Percentiles rank a stretch among this genome's conserved stretches.
These are phyloP conservation scores for Dendroctonus valens DNA, from an alignment of 1,140 invertebrate species.

Conservation along the genomic window DNA sequence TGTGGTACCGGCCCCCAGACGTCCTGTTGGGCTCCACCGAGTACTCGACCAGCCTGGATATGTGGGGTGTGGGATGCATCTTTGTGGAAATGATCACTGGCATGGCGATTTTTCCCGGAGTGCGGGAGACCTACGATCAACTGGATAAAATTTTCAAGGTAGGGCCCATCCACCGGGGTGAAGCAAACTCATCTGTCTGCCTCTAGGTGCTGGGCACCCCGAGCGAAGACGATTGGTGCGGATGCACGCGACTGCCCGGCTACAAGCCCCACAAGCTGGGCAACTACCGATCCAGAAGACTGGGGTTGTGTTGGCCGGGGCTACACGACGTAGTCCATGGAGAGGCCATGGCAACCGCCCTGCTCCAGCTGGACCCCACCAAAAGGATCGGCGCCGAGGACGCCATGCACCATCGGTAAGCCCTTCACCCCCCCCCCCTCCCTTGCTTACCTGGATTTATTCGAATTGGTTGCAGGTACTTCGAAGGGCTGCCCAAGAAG, in stretches of 20 bases:
- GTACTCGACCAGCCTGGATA: slow-evolving; percentile 91
- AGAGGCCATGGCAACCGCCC: slow-evolving; percentile 79
- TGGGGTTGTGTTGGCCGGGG: slow-evolving; percentile 84
- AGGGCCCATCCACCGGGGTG: slow-evolving; percentile 27
- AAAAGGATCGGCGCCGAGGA: slow-evolving; percentile 82
- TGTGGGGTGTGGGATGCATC: slow-evolving; percentile 99
- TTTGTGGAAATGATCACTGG: slow-evolving; percentile 97
- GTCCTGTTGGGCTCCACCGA: slow-evolving; percentile 95
- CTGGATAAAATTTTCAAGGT: slow-evolving; percentile 96
- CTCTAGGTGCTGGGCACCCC: slow-evolving; percentile 83
- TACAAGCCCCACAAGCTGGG: slow-evolving; percentile 80
- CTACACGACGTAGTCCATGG: slow-evolving; percentile 84
- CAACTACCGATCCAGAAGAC: slow-evolving; percentile 72
- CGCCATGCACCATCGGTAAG: slow-evolving; percentile 75
- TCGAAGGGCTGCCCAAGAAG: slow-evolving; percentile 82
- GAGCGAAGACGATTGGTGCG: slow-evolving; percentile 86
- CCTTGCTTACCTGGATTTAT: not conserved
- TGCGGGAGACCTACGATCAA: slow-evolving; percentile 93
- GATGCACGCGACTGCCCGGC: slow-evolving; percentile 80
- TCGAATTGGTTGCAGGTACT: slow-evolving; percentile 60
- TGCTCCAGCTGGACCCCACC: slow-evolving; percentile 86
- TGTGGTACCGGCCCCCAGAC: slow-evolving; percentile 93
- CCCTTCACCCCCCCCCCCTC: not conserved
- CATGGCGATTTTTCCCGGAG: slow-evolving; percentile 92
- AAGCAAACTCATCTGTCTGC: not conserved